Conservation (phyloP, 2,888 invertebrate species). For the Patella depressa region DNA sequence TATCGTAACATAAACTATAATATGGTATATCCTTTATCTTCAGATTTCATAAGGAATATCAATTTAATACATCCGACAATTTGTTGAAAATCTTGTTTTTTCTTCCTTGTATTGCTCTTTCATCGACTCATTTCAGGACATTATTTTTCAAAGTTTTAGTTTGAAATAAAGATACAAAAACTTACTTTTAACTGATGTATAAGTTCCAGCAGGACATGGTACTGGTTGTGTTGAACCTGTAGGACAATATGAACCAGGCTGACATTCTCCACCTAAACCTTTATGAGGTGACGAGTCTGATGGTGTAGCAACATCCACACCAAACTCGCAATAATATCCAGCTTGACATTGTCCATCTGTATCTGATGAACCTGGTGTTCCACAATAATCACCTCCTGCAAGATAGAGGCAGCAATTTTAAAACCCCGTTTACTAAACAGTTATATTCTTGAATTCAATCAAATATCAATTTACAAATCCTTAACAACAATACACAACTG, state of each 20-base stretch:
- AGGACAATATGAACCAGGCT: slow-evolving; percentile 64
- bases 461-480: too few species aligned
- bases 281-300: slow-evolving; percentile 42
- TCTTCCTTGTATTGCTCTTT: too few species aligned
- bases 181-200: slow-evolving; percentile 54
- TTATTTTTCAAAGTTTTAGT: too few species aligned
- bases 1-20: too few species aligned
- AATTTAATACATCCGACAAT: too few species aligned
- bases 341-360: slow-evolving; percentile 58
- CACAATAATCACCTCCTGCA: slow-evolving; percentile 65
- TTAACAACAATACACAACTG: too few species aligned
- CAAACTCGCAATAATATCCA: slow-evolving; percentile 59
- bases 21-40: too few species aligned
- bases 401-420: background rate
- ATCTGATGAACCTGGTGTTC: slow-evolving; percentile 55
- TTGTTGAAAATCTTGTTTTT: too few species aligned
- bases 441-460: too few species aligned
- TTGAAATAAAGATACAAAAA: background rate
- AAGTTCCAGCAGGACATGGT: slow-evolving; percentile 62
- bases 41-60: too few species aligned
- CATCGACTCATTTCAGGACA: too few species aligned
- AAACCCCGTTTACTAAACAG: too few species aligned
- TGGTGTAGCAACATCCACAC: slow-evolving; percentile 59
- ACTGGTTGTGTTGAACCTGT: slow-evolving; percentile 51
- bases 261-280: slow-evolving; percentile 61